Evolutionary conservation across 2,888 invertebrate genomes (phyloP).

Genomic region (Drymonia ruficornis): DNA sequence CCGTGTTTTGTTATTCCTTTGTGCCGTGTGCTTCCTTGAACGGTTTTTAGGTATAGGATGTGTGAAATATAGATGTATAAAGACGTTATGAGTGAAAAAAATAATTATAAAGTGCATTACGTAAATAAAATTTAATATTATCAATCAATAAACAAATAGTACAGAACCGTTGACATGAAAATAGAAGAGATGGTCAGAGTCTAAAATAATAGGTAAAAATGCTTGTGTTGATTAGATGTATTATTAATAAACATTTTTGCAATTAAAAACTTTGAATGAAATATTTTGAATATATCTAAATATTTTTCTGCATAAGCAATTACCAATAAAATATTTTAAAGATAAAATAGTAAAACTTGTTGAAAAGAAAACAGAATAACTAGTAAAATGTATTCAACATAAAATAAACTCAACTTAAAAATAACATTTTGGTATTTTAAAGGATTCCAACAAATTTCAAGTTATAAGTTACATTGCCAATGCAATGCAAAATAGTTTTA

Average conservation of each 20-base stretch:
- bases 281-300: not conserved
- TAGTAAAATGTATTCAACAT: conserved; percentile 16
- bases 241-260: too few species aligned
- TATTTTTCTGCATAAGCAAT: not conserved
- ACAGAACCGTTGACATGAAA: too few species aligned
- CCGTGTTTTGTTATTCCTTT: conserved; percentile 56
- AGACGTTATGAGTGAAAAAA: not conserved
- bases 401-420: conserved; percentile 24
- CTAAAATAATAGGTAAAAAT: too few species aligned
- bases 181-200: too few species aligned
- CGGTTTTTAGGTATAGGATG: conserved; percentile 28
- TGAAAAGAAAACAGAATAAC: conserved; percentile 1
- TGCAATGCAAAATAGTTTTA: conserved; percentile 19
- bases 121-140: too few species aligned
- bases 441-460: conserved; percentile 12
- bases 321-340: conserved; percentile 14
- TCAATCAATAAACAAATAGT: too few species aligned
- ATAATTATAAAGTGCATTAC: too few species aligned
- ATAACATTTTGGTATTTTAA: conserved; percentile 27
- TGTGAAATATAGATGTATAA: conserved; percentile 14
- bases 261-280: not conserved
- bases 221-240: too few species aligned
- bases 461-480: conserved; percentile 24
- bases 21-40: conserved; percentile 40
- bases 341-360: conserved; percentile 7